Conservation (phyloP, 1,140 invertebrate species). For the Lithobius niger region DNA sequence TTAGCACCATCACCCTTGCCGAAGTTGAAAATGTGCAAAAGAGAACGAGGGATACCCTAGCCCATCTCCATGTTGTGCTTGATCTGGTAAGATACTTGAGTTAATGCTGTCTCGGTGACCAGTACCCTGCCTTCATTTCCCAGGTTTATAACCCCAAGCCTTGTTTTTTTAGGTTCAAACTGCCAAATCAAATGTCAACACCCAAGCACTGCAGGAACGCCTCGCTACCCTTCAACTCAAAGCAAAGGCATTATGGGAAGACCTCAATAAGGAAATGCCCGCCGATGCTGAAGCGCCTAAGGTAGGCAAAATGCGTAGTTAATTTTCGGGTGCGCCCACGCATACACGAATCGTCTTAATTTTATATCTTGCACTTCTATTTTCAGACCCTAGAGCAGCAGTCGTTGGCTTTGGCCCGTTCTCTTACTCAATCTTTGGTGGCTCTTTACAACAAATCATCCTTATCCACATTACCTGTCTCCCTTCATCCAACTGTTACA, state of each 20-base stretch:
- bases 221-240: background rate
- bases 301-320: no score
- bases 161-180: conserved; percentile 1
- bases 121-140: no score
- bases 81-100: conserved; percentile 3
- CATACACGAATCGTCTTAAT: no score
- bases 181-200: background rate
- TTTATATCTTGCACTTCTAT: no score
- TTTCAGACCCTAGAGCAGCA: background rate
- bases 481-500: background rate
- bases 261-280: background rate
- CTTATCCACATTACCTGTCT: background rate
- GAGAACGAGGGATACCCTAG: background rate
- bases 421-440: background rate
- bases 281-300: background rate
- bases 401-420: background rate
- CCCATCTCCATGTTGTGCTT: background rate
- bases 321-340: no score
- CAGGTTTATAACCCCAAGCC: no score
- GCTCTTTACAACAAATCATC: background rate
- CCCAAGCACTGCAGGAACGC: background rate
- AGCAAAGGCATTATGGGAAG: background rate
- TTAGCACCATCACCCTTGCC: background rate
- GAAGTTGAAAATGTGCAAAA: background rate
- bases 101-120: no score